Percentiles rank a stretch among this genome's conserved stretches.
phyloP scores from a whole-genome alignment of 2,888 invertebrate species.

The Ellobium chinense region DNA sequence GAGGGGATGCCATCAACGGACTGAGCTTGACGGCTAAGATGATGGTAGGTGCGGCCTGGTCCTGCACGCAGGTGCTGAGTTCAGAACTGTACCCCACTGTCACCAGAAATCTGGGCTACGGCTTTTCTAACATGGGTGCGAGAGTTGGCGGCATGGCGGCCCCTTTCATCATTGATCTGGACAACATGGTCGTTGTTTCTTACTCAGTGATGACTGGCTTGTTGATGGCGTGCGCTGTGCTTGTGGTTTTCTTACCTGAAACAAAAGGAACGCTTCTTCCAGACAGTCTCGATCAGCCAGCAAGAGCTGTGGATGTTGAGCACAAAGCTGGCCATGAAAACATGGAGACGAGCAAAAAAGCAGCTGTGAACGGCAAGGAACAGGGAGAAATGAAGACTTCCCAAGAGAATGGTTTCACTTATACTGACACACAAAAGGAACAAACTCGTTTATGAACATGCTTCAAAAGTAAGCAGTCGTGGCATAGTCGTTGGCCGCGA shows the following conservation, averaged over 20 bases:
- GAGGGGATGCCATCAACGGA: constrained; percentile 50
- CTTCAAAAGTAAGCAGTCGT: too few relatives aligned
- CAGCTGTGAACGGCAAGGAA: too few relatives aligned
- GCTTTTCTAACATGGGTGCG: constrained; percentile 26
- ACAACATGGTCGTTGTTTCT: neutral
- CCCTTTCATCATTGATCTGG: constrained; percentile 28
- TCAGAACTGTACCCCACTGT: constrained; percentile 26
- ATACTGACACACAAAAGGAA: too few relatives aligned
- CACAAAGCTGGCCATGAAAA: neutral
- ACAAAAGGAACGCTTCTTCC: neutral
- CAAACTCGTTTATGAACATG: too few relatives aligned
- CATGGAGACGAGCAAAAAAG: too few relatives aligned
- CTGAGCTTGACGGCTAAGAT: constrained; percentile 63
- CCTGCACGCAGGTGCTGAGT: constrained; percentile 28
- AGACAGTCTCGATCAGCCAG: constrained; percentile 2
- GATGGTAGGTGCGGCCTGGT: constrained; percentile 49
- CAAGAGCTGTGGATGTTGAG: neutral
- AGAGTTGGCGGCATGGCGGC: constrained; percentile 38
- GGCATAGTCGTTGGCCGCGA: too few relatives aligned
- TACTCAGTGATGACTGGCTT: neutral
- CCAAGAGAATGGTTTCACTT: too few relatives aligned
- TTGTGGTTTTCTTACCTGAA: neutral
- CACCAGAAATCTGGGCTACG: constrained; percentile 36
- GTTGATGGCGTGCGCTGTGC: neutral
- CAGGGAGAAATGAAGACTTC: too few relatives aligned